Evolutionary conservation across 2,888 invertebrate genomes (phyloP), one percentile per base, ranked within the genome.

Genomic region (Calameuta filiformis): DNA sequence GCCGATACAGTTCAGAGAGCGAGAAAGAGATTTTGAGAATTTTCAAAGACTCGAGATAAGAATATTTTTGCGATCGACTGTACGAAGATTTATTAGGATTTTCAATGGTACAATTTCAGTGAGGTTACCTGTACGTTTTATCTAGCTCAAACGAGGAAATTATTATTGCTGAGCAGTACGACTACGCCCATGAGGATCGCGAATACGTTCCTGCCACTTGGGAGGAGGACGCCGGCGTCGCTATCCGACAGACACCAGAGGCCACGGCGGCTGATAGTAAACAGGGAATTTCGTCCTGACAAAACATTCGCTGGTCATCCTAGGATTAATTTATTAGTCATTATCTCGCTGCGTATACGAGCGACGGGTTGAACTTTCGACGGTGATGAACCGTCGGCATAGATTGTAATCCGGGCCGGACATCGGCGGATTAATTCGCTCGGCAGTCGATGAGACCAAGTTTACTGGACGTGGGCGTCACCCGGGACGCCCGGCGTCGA

Each of bases 331-430:
- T 71, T 71, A 71, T 71, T 71, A 33, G 33, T 56, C 56, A 56
- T 56, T 56, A 56, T 56, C 56, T 56, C 56, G 56, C 56, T 56
- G 56, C 56, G 56, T 23, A 56, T 56, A 56, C 71, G 71, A 71
- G 71, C 71, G 33, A 71, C 31, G 71, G 71, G 71, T 71, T 9
- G 71, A 71, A 71, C 71, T 71, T 71, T 34, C 34, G 71, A 71
- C 71, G 30, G 31, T 71, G 71, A 71, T 34, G 71, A 71, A 71
- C 71, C 71, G 71, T 71, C 12, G 71, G 71, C 15, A 71, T 71
- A 71, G 33, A 34, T 71, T 71, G 71, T 71, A 31, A 71, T 71
- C 31, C 33, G 71, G 71, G 15, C 31, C 1, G 71, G 33, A 71
- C 71, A 71, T 71, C 15, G 33, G 33, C 30, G 31, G 33, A 71